phyloP scores from a whole-genome alignment of 2,113 vertebrate genomes.

The Thryonomys swinderianus region DNA sequence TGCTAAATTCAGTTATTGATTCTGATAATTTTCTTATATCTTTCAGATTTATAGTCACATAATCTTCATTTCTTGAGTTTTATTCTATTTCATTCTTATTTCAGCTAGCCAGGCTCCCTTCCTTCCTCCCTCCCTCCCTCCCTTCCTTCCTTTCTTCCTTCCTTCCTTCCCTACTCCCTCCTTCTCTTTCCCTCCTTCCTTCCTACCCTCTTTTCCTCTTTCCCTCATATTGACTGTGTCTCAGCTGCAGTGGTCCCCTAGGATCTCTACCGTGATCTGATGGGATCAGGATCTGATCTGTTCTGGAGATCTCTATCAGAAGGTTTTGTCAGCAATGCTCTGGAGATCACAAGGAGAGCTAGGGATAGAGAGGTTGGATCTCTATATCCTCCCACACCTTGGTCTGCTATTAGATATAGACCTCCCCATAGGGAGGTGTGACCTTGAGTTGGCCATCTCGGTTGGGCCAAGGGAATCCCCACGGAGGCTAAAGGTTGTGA shows the following conservation, averaged over 20 bases:
- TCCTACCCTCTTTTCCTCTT: no score
- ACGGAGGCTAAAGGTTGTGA: no score
- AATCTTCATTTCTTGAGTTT: not conserved
- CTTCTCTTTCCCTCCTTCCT: fast-evolving
- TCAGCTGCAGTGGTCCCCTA: not conserved
- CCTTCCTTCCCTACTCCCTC: not conserved
- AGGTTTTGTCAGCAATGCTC: not conserved
- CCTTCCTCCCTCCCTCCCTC: fast-evolving
- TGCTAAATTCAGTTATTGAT: not conserved
- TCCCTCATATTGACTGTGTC: not conserved
- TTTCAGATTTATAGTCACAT: not conserved
- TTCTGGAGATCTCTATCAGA: not conserved
- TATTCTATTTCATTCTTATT: not conserved
- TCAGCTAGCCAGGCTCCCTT: no score
- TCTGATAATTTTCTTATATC: not conserved
- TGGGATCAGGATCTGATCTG: no score
- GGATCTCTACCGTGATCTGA: not conserved
- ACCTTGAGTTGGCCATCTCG: not conserved
- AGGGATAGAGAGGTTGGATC: not conserved
- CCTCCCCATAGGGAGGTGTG: not conserved
- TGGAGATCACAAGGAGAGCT: not conserved
- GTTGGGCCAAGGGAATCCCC: not conserved
- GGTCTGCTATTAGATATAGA: not conserved
- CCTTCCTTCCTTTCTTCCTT: no score
- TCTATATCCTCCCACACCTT: not conserved